Evolutionary conservation across 2,888 invertebrate genomes (phyloP), one percentile per base, ranked within the genome.

Genomic region (Fabriciana adippe): DNA sequence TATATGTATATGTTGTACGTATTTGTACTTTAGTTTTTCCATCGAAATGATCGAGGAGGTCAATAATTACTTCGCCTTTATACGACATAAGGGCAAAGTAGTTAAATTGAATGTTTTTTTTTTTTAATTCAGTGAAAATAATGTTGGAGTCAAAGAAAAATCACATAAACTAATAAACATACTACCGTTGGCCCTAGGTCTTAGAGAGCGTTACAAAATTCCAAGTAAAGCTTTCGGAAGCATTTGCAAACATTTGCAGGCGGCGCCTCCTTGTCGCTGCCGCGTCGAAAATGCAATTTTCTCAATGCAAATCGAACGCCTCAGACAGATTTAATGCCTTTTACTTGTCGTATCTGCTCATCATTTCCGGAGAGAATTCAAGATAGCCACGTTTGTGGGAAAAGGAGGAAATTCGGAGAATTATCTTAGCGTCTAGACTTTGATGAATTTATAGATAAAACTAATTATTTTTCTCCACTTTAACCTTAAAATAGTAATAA

Each of bases 281-380:
- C 82, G 81, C 85, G 82, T 87, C 76, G 84, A 86, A 88, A 90
- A 90, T 90, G 90, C 91, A 91, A 90, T 91, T 90, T 89, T 86
- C 86, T 79, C 85, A 88, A 89, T 90, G 90, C 88, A 90, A 90
- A 90, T 90, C 88, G 88, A 90, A 90, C 84, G 85, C 83, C 77
- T 83, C 84, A 88, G 89, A 89, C 86, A 86, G 88, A 89, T 89
- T 90, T 90, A 90, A 91, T 90, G 88, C 86, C 84, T 87, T 90
- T 88, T 86, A 86, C 86, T 88, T 86, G 85, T 81, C 81, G 85
- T 83, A 86, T 88, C 87, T 85, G 85, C 81, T 85, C 85, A 86
- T 90, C 84, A 88, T 87, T 88, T 88, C 86, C 84, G 81, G 75
- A 74, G 79, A 83, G 80, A 82, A 82, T 81, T 81, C 78, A 75